Base-by-base conservation (phyloP, 2,888 invertebrate species). In the Pseudanteris insignis region DNA sequence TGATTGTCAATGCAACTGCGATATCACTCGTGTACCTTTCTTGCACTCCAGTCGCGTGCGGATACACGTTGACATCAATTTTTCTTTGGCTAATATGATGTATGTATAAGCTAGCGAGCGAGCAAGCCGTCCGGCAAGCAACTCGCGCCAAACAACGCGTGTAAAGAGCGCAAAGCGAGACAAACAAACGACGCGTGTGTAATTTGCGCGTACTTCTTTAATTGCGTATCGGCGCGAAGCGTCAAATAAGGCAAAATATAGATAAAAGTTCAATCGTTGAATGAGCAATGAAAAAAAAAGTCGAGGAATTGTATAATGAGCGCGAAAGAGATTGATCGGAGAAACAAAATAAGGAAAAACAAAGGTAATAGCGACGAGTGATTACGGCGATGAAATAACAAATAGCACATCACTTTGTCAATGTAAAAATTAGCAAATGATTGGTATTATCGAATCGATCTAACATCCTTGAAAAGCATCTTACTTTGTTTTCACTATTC, bases 181-280 rank as follows among this genome's bases (percentile, higher is more conserved):
- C 29, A 59, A 59, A 46, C 33, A 40, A 13, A 51, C 46, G 24
- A 15, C 41, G 41, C 37, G 47, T 36, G 36, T 60, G 43, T 43
- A 47, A 59, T 47, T 59, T 58, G 36, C 59, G 51, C 47, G 28
- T 53, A 59, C 28, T 25, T 30, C 41, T 59, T 59, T 59, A 59
- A 59, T 59, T 59, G 41, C 59, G 15, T 18, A 37, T 40, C 26
- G 40, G 29, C 28, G 25, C 26, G 53, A 53, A 53, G 53, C 47
- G 41, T 53, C 46, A 53, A 53, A 53, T 36, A 53, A 53, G 51
- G 26, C 2, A 34, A 18, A 47, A 41, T 18, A 40, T 29, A 38
- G 41, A 32, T 51, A 46, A 43, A 50, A 58, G 40, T 46, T 58
- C 28, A 58, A 44, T 58, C 38, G 32, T 43, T 44, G 50, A 44